Conservation (phyloP, 2,113 vertebrate species). For the Scytalopus superciliaris region DNA sequence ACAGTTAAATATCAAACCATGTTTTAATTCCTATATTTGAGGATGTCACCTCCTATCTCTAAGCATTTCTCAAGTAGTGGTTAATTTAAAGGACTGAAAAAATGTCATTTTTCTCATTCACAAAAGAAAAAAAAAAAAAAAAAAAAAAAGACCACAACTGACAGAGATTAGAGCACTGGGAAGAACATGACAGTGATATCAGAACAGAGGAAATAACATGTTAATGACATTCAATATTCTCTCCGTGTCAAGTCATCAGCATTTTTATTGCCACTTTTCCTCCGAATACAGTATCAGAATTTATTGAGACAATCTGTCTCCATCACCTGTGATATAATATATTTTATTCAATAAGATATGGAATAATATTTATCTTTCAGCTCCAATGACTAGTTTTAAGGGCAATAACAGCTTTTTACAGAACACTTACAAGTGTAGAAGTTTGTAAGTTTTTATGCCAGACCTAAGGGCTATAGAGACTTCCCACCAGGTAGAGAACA, state of each 20-base stretch:
- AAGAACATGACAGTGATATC: conserved; percentile 74
- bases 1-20: conserved; percentile 21
- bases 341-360: conserved; percentile 82
- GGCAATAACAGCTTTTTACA: conserved; percentile 70
- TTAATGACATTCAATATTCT: conserved; percentile 83
- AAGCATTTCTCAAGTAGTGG: conserved; percentile 32
- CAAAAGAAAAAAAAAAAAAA: conserved; percentile 44
- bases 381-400: conserved; percentile 71
- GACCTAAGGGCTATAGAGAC: conserved; percentile 28
- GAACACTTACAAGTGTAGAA: conserved; percentile 54
- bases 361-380: conserved; percentile 86
- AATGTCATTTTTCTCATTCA: conserved; percentile 55
- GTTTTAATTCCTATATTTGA: conserved; percentile 63
- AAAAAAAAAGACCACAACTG: conserved; percentile 10
- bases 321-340: conserved; percentile 84
- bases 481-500: neutral
- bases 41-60: conserved; percentile 21
- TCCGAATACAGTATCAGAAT: conserved; percentile 82
- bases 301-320: conserved; percentile 86
- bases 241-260: conserved; percentile 77
- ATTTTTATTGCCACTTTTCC: conserved; percentile 83
- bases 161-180: conserved; percentile 62
- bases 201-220: conserved; percentile 77
- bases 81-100: conserved; percentile 66
- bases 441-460: conserved; percentile 65